Evolutionary conservation across 37 sponge, comb jelly and placozoan genomes (phyloP).

Genomic region (Halichondria panicea): DNA sequence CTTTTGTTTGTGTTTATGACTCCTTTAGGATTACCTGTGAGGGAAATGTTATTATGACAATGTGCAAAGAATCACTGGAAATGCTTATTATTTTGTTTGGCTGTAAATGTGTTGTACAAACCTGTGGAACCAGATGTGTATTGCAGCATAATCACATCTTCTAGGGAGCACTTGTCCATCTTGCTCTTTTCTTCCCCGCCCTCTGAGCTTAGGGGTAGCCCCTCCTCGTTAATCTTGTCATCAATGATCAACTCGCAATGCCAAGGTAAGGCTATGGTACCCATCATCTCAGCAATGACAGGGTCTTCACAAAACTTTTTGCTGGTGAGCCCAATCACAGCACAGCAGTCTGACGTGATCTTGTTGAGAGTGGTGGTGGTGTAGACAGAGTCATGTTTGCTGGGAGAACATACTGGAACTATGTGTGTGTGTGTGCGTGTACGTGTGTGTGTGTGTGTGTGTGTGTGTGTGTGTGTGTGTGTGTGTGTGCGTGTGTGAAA

Average conservation of each 20-base stretch:
- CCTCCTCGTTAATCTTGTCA: background rate
- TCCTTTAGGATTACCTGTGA: constrained; percentile 39
- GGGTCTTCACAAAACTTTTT: background rate
- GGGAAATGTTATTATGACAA: background rate
- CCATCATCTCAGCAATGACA: background rate
- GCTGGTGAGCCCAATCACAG: constrained; percentile 23
- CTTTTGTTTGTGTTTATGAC: constrained; percentile 28
- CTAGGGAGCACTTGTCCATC: background rate
- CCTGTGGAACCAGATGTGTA: constrained; percentile 59
- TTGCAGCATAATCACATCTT: constrained; percentile 41
- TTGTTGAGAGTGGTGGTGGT: background rate
- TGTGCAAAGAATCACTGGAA: background rate
- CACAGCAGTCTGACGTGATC: constrained; percentile 20
- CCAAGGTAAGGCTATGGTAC: constrained; percentile 5
- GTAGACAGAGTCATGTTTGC: background rate
- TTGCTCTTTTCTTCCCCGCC: too few relatives aligned
- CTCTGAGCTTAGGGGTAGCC: background rate
- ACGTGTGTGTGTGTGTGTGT: background rate
- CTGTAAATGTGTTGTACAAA: background rate
- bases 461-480: background rate
- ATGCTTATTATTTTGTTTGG: background rate
- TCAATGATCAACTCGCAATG: background rate
- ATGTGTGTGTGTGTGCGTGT: background rate
- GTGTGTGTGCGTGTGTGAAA: too few relatives aligned
- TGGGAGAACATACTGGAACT: constrained; percentile 53